Evolutionary conservation across 2,797 vertebrate species (phyloP), one percentile per base, ranked within the genome.

Genomic region (Tarsius wallacei): DNA sequence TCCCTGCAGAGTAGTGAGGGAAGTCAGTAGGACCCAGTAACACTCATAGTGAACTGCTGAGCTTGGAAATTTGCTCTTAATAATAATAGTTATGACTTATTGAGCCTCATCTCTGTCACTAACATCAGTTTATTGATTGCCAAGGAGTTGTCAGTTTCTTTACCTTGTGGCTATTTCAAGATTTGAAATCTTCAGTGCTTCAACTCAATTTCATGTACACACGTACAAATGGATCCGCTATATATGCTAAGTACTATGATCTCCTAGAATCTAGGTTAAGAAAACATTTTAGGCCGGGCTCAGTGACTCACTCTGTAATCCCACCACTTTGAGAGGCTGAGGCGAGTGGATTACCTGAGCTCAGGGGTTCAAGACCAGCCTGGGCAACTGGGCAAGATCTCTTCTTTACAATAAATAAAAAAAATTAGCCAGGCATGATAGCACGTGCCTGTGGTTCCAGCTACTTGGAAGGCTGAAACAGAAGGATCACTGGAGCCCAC

Each of bases 21-120:
- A 90, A 57, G 49, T 73, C 93, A 82, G 26, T n/a, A 53, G 24
- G 68, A 63, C 14, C 53, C 33, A 26, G 26, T 24, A 53, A 87
- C 59, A 21, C 57, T 93, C 28, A 8, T 5, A 16, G 42, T 64
- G 51, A 95, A 84, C 42, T 33, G 12, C 83, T 91, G 73, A 28
- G 77, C 76, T 87, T 63, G 28, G 51, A 90, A 97, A 93, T 97
- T 80, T 66, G 26, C 47, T 94, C 82, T 66, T 64, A 76, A 42
- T 78, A 36, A 90, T 61, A 87, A 57, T 15, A 63, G 26, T 36
- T 90, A 87, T 22, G 19, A 87, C 28, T 66, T 55, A 90, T 31
- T 64, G 55, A 94, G 81, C 63, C 36, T n/a, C 51, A 19, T 31
- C 47, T 93, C 24, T 59, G 51, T 82, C 64, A 55, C 53, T 84